Evolutionary conservation across 2,113 vertebrate species (phyloP).

Genomic region (Rhodinocichla rosea): DNA sequence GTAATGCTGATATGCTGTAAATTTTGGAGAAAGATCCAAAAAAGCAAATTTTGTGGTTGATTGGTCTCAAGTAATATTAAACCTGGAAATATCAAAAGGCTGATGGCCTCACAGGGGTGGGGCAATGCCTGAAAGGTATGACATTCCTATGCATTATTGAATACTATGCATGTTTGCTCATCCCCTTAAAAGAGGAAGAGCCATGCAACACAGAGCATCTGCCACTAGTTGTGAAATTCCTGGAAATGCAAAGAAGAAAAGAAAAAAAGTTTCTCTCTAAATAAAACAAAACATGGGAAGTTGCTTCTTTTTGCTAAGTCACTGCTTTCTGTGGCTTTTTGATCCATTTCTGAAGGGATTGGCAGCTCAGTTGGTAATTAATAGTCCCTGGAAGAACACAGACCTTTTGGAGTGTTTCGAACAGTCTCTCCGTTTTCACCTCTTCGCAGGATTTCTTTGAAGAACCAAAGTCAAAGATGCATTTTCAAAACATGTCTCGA

Average conservation of each 20-base stretch:
- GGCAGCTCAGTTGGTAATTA: conserved; percentile 52
- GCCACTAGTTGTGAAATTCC: conserved; percentile 27
- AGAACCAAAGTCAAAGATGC: conserved; percentile 37
- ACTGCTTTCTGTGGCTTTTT: conserved; percentile 49
- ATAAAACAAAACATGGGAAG: conserved; percentile 8
- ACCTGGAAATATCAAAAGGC: conserved; percentile 8
- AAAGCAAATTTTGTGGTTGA: not conserved
- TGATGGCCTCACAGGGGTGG: not conserved
- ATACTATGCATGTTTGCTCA: not conserved
- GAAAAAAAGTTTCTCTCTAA: not conserved
- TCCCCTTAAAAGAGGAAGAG: not conserved
- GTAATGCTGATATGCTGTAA: not conserved
- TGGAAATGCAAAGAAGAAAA: conserved; percentile 9
- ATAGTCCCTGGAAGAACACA: conserved; percentile 13
- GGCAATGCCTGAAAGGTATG: not conserved
- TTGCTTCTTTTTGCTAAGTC: conserved; percentile 50
- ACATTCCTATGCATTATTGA: conserved; percentile 9
- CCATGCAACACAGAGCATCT: not conserved
- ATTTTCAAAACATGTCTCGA: conserved; percentile 34
- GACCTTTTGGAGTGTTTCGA: conserved; percentile 38
- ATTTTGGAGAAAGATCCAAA: not conserved
- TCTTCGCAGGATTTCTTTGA: conserved; percentile 50
- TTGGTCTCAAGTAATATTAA: not conserved
- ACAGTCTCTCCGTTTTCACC: conserved; percentile 8
- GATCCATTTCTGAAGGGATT: conserved; percentile 52